phyloP scores from a whole-genome alignment of 2,888 invertebrate species.

The Ferdinandea cuprea region DNA sequence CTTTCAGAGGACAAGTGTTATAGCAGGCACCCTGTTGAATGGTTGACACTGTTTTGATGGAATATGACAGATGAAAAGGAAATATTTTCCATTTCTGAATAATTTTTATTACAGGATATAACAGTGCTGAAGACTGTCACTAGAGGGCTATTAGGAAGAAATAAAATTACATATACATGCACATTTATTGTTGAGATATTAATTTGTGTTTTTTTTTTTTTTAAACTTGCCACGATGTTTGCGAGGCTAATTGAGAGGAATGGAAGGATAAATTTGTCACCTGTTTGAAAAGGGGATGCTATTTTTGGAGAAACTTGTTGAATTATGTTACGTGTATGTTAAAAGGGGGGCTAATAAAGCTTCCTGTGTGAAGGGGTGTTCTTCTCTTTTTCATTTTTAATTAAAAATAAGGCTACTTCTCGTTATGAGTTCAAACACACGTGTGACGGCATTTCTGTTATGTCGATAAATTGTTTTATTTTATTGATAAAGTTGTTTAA shows the following conservation, averaged over 20 bases:
- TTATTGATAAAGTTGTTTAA: too few relatives aligned
- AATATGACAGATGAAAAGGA: slow-evolving; percentile 40
- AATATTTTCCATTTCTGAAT: neutral
- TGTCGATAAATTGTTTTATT: too few relatives aligned
- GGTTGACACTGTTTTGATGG: slow-evolving; percentile 46
- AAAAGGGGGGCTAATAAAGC: neutral
- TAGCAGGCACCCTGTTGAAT: slow-evolving; percentile 26
- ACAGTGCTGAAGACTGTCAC: slow-evolving; percentile 25
- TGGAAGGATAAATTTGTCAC: neutral
- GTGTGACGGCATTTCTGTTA: too few relatives aligned
- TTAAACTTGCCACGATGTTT: neutral
- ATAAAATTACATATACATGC: slow-evolving; percentile 17
- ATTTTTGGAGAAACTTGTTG: neutral
- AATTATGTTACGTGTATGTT: neutral
- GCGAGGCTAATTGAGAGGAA: neutral
- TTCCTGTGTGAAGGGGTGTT: neutral
- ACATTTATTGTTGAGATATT: neutral
- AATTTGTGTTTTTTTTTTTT: neutral
- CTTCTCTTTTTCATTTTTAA: too few relatives aligned
- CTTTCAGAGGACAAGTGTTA: neutral
- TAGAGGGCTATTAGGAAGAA: slow-evolving; percentile 23
- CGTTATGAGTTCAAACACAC: too few relatives aligned
- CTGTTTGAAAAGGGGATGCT: neutral
- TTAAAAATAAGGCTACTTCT: too few relatives aligned
- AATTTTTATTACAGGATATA: slow-evolving; percentile 39